Evolutionary conservation across 2,888 invertebrate genomes (phyloP).

Genomic region (Heliothis peltigera): DNA sequence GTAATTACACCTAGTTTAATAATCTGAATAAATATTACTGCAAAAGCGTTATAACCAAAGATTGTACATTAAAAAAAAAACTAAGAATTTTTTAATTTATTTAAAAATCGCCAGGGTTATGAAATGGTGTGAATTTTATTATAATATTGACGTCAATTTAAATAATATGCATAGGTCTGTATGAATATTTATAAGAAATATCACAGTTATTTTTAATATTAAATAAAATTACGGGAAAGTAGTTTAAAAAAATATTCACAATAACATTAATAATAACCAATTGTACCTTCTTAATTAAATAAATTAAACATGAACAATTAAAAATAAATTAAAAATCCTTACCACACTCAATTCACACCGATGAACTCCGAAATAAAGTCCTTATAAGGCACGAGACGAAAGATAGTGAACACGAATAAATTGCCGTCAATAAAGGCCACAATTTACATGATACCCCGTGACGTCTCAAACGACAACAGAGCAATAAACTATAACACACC

Average conservation of each 20-base stretch:
- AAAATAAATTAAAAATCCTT: constrained; percentile 64
- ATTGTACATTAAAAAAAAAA: no score
- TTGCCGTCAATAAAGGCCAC: constrained; percentile 78
- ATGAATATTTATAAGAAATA: not conserved
- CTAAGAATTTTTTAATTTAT: no score
- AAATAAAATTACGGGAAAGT: not conserved
- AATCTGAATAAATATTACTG: no score
- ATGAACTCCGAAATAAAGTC: constrained; percentile 77
- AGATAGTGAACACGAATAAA: constrained; percentile 76
- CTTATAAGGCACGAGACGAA: constrained; percentile 78
- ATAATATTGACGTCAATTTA: constrained; percentile 17
- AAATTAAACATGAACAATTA: constrained; percentile 36
- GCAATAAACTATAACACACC: constrained; percentile 88
- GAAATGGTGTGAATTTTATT: no score
- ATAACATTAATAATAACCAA: constrained; percentile 3
- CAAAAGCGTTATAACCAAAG: no score
- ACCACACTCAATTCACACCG: constrained; percentile 71
- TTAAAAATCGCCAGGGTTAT: no score
- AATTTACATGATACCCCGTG: constrained; percentile 83
- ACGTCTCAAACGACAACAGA: constrained; percentile 78
- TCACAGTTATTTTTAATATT: not conserved
- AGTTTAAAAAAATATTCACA: constrained; percentile 16
- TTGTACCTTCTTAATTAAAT: constrained; percentile 15
- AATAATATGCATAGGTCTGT: constrained; percentile 8
- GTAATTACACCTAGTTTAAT: no score